Evolutionary conservation across 37 sponge, comb jelly and placozoan genomes (phyloP).

Genomic region (Corticium candelabrum): DNA sequence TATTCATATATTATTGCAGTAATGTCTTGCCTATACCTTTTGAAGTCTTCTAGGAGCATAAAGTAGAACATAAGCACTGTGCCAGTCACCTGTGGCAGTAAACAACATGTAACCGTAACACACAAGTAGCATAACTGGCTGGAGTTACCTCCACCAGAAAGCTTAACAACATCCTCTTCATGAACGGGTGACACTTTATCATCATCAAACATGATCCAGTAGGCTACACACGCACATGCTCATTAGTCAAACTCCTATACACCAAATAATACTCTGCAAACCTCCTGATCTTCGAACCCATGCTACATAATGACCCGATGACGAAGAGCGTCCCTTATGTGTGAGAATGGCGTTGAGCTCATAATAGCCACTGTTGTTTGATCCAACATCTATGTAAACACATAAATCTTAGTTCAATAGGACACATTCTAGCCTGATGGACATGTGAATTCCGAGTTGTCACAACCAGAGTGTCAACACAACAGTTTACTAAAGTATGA

Average conservation of each 20-base stretch:
- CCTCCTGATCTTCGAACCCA: slow-evolving; percentile 52
- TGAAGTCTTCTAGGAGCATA: slow-evolving; percentile 61
- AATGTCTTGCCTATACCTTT: no score
- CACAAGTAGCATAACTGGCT: not conserved
- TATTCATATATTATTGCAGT: no score
- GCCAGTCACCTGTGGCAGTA: slow-evolving; percentile 80
- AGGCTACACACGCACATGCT: slow-evolving; percentile 13
- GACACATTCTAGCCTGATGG: no score
- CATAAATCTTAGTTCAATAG: no score
- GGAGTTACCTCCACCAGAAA: slow-evolving; percentile 84
- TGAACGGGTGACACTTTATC: slow-evolving; percentile 67
- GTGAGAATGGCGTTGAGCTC: slow-evolving; percentile 90
- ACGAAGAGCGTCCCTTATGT: slow-evolving; percentile 86
- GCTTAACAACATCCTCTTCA: slow-evolving; percentile 83
- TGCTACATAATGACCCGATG: slow-evolving; percentile 93
- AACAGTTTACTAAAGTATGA: no score
- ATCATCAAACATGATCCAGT: slow-evolving; percentile 94
- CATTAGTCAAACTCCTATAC: not conserved
- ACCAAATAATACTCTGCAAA: slow-evolving; percentile 2
- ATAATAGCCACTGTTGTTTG: slow-evolving; percentile 93
- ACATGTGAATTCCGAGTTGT: no score
- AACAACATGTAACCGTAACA: not conserved
- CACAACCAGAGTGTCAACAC: no score
- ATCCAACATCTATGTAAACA: slow-evolving; percentile 86
- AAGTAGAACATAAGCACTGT: slow-evolving; percentile 87